Conservation (phyloP, 2,888 invertebrate genomes). For the Caradrina kadenii region DNA sequence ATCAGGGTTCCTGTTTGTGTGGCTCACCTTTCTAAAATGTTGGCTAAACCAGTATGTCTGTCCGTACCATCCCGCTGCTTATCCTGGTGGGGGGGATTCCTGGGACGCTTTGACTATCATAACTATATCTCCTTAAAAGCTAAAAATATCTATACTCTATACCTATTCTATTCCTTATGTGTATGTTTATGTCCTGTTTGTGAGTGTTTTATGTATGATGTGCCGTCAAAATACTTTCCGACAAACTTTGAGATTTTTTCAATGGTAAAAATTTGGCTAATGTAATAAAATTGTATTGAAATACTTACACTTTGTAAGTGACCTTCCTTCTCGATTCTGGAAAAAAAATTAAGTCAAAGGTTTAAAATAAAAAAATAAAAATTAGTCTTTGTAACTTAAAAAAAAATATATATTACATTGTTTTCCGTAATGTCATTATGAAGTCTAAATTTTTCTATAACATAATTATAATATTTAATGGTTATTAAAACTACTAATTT, state of each 20-base stretch:
- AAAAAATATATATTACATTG: neutral
- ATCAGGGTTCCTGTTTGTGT: conserved; percentile 71
- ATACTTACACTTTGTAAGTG: neutral
- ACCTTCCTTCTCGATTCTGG: too few species aligned
- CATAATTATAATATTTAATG: conserved; percentile 6
- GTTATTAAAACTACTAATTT: conserved; percentile 17
- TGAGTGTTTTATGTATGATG: neutral
- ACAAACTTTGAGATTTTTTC: neutral
- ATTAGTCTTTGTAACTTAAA: too few species aligned
- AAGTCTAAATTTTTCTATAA: conserved; percentile 2
- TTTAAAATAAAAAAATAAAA: too few species aligned
- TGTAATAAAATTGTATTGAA: neutral
- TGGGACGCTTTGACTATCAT: conserved; percentile 38
- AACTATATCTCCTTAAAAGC: conserved; percentile 7
- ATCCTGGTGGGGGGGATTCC: conserved; percentile 47
- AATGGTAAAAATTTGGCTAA: neutral
- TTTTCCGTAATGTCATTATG: conserved; percentile 13
- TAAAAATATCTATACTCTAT: conserved; percentile 19
- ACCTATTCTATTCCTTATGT: conserved; percentile 19
- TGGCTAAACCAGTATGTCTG: conserved; percentile 62
- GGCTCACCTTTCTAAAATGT: conserved; percentile 80
- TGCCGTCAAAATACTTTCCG: neutral
- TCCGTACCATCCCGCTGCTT: conserved; percentile 53
- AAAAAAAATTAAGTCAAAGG: too few species aligned
- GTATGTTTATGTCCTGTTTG: conserved; percentile 17